Evolutionary conservation across 2,797 vertebrate genomes (phyloP), one percentile per base, ranked within the genome.

Genomic region (Manis javanica): DNA sequence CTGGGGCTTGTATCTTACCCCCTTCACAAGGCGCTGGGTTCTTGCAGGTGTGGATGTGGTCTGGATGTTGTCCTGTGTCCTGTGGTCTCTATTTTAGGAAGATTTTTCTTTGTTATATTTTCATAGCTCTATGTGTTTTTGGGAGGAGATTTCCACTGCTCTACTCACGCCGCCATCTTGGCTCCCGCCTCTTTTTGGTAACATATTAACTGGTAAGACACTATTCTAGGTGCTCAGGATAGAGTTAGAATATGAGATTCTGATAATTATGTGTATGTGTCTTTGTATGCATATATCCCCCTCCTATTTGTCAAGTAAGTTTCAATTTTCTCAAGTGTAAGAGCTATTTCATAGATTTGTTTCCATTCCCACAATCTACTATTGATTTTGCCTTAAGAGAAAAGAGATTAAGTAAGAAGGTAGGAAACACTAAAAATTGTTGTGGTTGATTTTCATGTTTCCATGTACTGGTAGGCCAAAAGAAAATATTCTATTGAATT

Each of bases 251-350:
- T 66, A 69, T 61, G 18, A 87, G 4, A 74, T 87, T 85, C 31
- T 87, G 34, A 19, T 61, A 57, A 3, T 7, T 69, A 10, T 34
- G 1, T n/a, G 5, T 42, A 0, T 90, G 1, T 71, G 6, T 68
- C 10, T 81, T n/a, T 93, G 15, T 46, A 37, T 89, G n/a, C 1
- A 13, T 71, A 37, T 74, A 82, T 66, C 2, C 4, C 8, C 51
- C 12, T 61, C 18, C 18, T 61, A 78, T 79, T 11, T 78, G 42
- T 91, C 51, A 93, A 83, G 24, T 37, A 74, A 79, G 11, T n/a
- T 92, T 85, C 13, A 53, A 57, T 72, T 91, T 86, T 93, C 53
- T 63, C 86, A 91, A 89, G 13, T 64, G 7, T 93, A 91, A 93
- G n/a, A 59, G 13, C 2, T 74, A 37, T 66, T 87, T 51, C 0